Evolutionary conservation across 2,888 invertebrate genomes (phyloP), one percentile per base, ranked within the genome.

Genomic region (Auanema freiburgensis): DNA sequence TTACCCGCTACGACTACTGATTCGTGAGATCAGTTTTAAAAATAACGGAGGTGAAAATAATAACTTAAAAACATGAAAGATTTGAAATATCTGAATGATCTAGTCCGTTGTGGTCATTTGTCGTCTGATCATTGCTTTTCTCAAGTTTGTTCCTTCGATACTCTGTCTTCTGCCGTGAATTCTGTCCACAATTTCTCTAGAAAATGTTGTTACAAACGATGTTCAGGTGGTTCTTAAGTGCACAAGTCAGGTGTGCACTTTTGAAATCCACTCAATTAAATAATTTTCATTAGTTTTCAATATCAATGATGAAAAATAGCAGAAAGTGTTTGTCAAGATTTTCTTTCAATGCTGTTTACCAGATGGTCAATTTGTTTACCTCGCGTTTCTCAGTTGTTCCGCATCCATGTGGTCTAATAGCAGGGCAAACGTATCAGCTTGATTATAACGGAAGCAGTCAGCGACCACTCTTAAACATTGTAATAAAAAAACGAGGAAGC

Each of bases 371-470:
- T 25, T 25, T 40, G 51, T 21, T 57, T 14, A 65, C 42, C 74
- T 63, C 11, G 74, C 76, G 1, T 54, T 54, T 16, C 66, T 60
- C 33, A 76, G 50, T 53, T 74, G 71, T 2, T 57, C 57, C 10
- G 65, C 57, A 10, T 66, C 59, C 60, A 76, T 51, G 25, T 66
- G 52, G n/a, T 67, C 54, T 14, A 74, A 61, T 4, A 76, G 25
- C 14, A 71, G 54, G 1, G 67, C 58, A 56, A 72, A 74, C 10
- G 65, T 66, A 40, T 74, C 74, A 11, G 58, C 51, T 40, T 66
- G 52, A 24, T 74, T 76, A 59, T 72, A 72, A 12, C 71, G 71
- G 53, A 71, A 74, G 2, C 74, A 71, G 46, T 76, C 76, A 40
- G 69, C 68, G 12, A 76, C 54, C 16, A 72, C 53, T 65, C 74